Conservation (phyloP, 1,140 invertebrate species). For the Drosophila trapezifrons region DNA sequence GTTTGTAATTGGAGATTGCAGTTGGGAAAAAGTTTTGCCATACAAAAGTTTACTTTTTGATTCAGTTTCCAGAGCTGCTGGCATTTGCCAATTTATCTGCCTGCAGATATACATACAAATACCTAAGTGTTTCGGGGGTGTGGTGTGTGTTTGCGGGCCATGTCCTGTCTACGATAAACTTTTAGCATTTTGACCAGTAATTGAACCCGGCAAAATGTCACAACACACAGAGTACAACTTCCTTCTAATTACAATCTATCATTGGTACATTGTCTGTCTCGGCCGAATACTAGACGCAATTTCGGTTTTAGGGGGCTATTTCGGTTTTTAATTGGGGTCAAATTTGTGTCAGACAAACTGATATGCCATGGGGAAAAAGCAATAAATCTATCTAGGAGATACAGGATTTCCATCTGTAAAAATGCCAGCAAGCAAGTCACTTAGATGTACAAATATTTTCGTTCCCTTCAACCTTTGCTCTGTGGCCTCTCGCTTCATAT, state of each 20-base stretch:
- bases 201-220: constrained; percentile 65
- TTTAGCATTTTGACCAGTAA: constrained; percentile 59
- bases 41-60: constrained; percentile 71
- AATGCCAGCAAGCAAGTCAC: constrained; percentile 3
- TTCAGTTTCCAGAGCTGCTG: constrained; percentile 35
- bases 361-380: neutral
- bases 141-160: constrained; percentile 19
- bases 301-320: constrained; percentile 3
- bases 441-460: constrained; percentile 28
- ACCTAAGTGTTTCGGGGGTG: neutral
- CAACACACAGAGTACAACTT: constrained; percentile 34
- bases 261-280: constrained; percentile 21
- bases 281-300: neutral
- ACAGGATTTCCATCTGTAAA: constrained; percentile 31
- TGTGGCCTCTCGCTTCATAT: constrained; percentile 10
- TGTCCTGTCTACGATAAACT: constrained; percentile 30
- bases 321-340: constrained; percentile 31
- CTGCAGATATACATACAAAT: constrained; percentile 5
- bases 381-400: constrained; percentile 27
- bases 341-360: constrained; percentile 19
- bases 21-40: constrained; percentile 59
- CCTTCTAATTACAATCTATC: constrained; percentile 57
- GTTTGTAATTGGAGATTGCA: constrained; percentile 74
- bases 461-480: neutral
- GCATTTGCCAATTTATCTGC: constrained; percentile 49